phyloP scores from a whole-genome alignment of 2,888 invertebrate species.

The Linnaemya vulpina region DNA sequence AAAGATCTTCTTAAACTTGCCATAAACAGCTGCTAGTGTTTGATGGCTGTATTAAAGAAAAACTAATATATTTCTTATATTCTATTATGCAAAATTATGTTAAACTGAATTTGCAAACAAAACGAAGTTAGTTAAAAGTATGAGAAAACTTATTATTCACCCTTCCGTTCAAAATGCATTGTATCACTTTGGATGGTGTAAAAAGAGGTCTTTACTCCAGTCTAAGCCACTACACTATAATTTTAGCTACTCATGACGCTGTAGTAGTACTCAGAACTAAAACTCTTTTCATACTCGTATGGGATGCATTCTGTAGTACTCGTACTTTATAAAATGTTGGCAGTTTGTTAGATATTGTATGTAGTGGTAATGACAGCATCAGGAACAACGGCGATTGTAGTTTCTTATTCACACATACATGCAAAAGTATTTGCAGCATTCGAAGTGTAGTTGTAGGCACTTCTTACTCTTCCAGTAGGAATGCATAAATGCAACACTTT shows the following conservation, averaged over 20 bases:
- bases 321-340: slow-evolving; percentile 4
- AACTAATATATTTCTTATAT: no score
- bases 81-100: neutral
- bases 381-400: slow-evolving; percentile 37
- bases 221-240: slow-evolving; percentile 57
- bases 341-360: neutral
- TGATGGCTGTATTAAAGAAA: no score
- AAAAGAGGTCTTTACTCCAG: slow-evolving; percentile 42
- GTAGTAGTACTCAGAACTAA: slow-evolving; percentile 39
- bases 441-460: neutral
- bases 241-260: slow-evolving; percentile 50
- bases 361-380: slow-evolving; percentile 42
- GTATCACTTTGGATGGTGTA: slow-evolving; percentile 2
- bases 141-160: neutral
- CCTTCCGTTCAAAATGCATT: neutral
- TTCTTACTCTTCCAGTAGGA: neutral
- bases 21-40: no score
- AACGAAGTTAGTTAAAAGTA: neutral
- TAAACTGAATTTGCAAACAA: neutral
- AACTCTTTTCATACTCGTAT: slow-evolving; percentile 19
- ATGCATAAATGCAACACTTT: slow-evolving; percentile 64
- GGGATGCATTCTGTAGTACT: neutral
- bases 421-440: neutral
- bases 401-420: slow-evolving; percentile 6
- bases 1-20: no score